Base-by-base conservation (phyloP, 1,140 invertebrate species). In the silkworm (Bombyx mori) region DNA sequence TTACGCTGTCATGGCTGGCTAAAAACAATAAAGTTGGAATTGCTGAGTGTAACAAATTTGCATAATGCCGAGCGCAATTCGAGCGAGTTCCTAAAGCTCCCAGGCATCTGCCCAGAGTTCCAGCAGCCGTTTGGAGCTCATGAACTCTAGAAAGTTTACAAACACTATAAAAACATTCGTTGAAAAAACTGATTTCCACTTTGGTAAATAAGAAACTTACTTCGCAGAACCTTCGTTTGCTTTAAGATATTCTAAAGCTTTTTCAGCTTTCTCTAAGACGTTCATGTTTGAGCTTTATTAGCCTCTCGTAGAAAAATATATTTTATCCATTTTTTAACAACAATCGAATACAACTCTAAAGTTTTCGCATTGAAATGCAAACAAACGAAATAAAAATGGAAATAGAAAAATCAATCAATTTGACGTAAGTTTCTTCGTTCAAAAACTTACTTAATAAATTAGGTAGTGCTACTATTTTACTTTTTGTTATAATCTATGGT, bases 181-280 rank as follows among this genome's bases (percentile, higher is more conserved):
- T 54, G 22, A 59, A 48, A 63, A 60, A 50, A 53, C 35, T 7
- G 8, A 10, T 53, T 53, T 50, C 8, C n/a, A 50, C 46, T 49
- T 35, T 53, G 35, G 47, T 52, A 59, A 66, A 54, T 61, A 57
- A 61, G 43, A 57, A 63, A 79, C 77, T 73, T 66, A 88, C 87
- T 88, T 88, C 35, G 69, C 65, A 50, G 72, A 69, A 62, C 75
- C 74, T 62, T 88, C 79, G 53, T 68, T 68, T 51, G 71, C 73
- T 77, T 83, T 88, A 35, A 88, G 68, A 65, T 75, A 86, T 65
- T 88, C 84, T n/a, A 88, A 70, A 2, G 82, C 77, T 58, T 88
- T 88, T 57, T 88, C 83, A n/a, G 86, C 83, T 62, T 86, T 88
- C 54, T 88, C 86, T 56, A 88, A 65, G 8, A 88, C 78, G 59